Evolutionary conservation across 30 jellyfish, hydroid and myxozoan genomes (phyloP), one percentile per base, ranked within the genome.

Genomic region (Cassiopea xamachana): DNA sequence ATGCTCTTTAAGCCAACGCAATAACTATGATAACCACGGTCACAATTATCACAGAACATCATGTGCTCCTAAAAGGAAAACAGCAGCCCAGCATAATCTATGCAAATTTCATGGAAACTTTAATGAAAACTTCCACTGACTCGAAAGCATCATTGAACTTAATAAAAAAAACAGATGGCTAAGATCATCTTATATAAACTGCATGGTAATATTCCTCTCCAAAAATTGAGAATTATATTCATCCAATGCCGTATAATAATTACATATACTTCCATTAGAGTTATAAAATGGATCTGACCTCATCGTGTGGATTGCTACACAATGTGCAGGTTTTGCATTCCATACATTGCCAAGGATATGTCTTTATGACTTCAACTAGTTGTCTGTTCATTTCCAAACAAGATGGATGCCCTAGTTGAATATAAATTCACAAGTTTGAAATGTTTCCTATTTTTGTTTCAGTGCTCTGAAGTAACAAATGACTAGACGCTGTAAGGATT

Each of bases 41-140:
- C 99, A 80, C 99, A 96, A 78, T 96, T 92, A 82, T 96, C 99
- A 87, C 99, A 96, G 81, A 96, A 96, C 98, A 96, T 96, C 99
- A 96, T 96, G 15, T 89, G 95, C 44, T 96, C 98, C 99, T 95
- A 70, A 19, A 74, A 80, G 4, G 75, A 48, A 68, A 43, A 27
- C 14, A 59, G 14, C 14, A 7, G 69, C 69, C 47, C 14, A 59
- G 14, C 8, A 27, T 27, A 27, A 27, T 27, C 39, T 27, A 27
- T 27, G 39, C 39, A 27, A 27, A 27, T 27, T 27, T 27, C 39
- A 27, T 27, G 39, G 39, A 27, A 27, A 27, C 39, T 27, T 27
- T 27, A 27, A 27, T 27, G 39, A 27, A 27, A 27, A 27, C 0
- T 27, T 27, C 39, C 39, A 27, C 39, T 27, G 39, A 27, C 39